Evolutionary conservation across 2,797 vertebrate genomes (phyloP).

Genomic region (Enteromius afrohamiltoni): DNA sequence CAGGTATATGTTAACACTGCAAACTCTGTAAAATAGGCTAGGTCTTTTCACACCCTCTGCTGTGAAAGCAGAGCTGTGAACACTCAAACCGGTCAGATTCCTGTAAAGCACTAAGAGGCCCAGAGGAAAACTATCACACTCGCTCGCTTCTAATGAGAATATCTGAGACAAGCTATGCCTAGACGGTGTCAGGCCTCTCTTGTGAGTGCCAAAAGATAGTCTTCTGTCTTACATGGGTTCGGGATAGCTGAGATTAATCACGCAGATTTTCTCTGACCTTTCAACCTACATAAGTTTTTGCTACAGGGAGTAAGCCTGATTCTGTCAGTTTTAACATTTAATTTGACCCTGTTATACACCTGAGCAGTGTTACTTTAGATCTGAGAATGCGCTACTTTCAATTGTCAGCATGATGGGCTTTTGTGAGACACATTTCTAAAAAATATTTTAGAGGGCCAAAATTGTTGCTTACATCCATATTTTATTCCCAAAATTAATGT

Average conservation of each 20-base stretch:
- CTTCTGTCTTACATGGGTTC: slow-evolving; percentile 8
- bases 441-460: background rate
- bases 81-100: slow-evolving; percentile 25
- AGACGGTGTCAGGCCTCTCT: slow-evolving; percentile 17
- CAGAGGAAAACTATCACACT: slow-evolving; percentile 20
- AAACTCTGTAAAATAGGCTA: background rate
- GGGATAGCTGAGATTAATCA: slow-evolving; percentile 18
- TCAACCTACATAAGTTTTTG: slow-evolving; percentile 9
- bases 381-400: background rate
- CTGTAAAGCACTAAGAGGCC: slow-evolving; percentile 21
- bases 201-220: slow-evolving; percentile 10
- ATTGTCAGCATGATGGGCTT: background rate
- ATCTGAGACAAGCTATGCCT: slow-evolving; percentile 6
- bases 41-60: background rate
- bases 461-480: slow-evolving; percentile 5
- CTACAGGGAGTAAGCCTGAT: slow-evolving; percentile 8
- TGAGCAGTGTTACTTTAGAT: background rate
- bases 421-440: background rate
- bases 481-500: background rate
- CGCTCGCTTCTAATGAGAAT: slow-evolving; percentile 35
- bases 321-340: slow-evolving; percentile 23
- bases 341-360: background rate
- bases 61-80: slow-evolving; percentile 35
- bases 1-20: slow-evolving; percentile 2
- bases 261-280: background rate